Percentiles rank a stretch among this genome's conserved stretches.
Evolutionary conservation across 2,113 vertebrate species (phyloP).

Genomic region (Centropus unirufus): DNA sequence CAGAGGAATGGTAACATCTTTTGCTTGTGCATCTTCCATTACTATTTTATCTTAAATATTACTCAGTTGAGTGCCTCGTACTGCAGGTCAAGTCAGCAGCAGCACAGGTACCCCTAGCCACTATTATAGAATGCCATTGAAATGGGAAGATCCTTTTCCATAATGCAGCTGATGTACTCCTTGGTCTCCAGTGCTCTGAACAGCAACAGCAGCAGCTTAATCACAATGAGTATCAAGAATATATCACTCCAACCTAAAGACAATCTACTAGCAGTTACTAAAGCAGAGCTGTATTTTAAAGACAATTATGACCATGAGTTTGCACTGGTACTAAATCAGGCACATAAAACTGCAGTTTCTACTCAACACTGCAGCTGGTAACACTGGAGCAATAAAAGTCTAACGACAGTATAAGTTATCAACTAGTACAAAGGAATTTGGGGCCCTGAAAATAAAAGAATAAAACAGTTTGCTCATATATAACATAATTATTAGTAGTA

Average conservation of each 20-base stretch:
- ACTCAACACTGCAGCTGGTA: neutral
- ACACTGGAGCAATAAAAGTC: neutral
- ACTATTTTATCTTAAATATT: neutral
- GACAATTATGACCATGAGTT: neutral
- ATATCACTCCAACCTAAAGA: neutral
- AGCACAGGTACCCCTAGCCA: neutral
- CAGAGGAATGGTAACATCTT: neutral
- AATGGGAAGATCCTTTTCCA: neutral
- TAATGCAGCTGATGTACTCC: neutral
- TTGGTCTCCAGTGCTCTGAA: neutral
- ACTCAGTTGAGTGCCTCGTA: neutral
- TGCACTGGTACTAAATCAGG: neutral
- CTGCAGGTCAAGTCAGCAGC: neutral
- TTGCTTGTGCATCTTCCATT: neutral
- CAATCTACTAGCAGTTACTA: neutral
- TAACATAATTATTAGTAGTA: neutral
- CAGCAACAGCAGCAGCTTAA: neutral
- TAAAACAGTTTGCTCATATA: neutral
- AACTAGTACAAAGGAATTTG: neutral
- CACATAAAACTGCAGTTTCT: constrained; percentile 7
- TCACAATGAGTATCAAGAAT: neutral
- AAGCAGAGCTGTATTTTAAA: neutral
- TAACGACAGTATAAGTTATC: neutral
- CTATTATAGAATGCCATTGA: neutral
- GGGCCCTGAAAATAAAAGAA: neutral